Evolutionary conservation across 2,888 invertebrate species (phyloP).

Genomic region (Cynaeus angustus): DNA sequence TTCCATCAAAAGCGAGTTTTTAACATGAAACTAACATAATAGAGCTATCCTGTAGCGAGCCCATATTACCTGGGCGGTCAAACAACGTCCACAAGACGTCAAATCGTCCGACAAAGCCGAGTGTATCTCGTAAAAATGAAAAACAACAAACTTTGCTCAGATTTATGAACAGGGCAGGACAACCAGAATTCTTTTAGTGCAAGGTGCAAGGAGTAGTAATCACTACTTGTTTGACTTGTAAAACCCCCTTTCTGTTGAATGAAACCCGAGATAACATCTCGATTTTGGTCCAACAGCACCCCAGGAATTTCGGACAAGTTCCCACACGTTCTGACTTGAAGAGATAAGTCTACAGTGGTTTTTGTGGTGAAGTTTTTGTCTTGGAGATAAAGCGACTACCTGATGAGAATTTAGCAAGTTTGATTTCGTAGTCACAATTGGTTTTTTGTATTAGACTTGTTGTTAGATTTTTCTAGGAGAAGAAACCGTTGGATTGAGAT

Average conservation of each 20-base stretch:
- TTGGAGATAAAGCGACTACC: slow-evolving; percentile 14
- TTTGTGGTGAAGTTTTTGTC: slow-evolving; percentile 23
- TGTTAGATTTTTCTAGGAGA: slow-evolving; percentile 15
- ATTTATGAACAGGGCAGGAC: slow-evolving; percentile 1
- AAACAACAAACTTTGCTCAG: background rate
- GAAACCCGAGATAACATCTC: slow-evolving; percentile 31
- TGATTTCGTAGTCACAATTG: slow-evolving; percentile 2
- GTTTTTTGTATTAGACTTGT: background rate
- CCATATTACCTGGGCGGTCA: slow-evolving; percentile 37
- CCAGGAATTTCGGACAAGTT: slow-evolving; percentile 31
- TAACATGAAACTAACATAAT: slow-evolving; percentile 17
- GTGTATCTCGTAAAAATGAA: slow-evolving; percentile 21
- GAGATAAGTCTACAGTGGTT: slow-evolving; percentile 14
- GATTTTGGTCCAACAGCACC: slow-evolving; percentile 2
- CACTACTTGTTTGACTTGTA: slow-evolving; percentile 4
- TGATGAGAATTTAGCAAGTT: slow-evolving; percentile 28
- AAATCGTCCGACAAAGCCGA: slow-evolving; percentile 28
- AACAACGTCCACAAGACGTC: slow-evolving; percentile 25
- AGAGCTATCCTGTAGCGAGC: slow-evolving; percentile 12
- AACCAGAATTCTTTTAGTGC: too few species aligned
- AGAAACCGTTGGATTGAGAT: slow-evolving; percentile 24
- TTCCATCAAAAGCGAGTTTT: slow-evolving; percentile 4
- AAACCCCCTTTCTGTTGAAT: slow-evolving; percentile 11
- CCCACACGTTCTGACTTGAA: slow-evolving; percentile 16
- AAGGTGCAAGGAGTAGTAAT: too few species aligned